Evolutionary conservation across 2,888 invertebrate species (phyloP), one percentile per base, ranked within the genome.

Genomic region (Rotaria socialis): DNA sequence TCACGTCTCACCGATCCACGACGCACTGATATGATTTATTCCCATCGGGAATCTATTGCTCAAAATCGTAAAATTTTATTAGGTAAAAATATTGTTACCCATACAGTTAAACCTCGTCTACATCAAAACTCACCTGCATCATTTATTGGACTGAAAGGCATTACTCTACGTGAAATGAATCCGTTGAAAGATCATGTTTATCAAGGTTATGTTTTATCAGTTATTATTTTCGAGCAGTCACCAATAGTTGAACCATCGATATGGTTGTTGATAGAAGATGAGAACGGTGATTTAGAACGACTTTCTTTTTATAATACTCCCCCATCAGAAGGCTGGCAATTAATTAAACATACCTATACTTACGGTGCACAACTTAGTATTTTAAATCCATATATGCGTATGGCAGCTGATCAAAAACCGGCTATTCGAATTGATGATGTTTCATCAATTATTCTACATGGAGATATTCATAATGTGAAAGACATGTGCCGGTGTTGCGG

Each of bases 341-440:
- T 56, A 24, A 85, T 85, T 43, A 60, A 41, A 58, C 19, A 60
- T 24, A 58, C 55, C 16, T 85, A 56, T 43, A 56, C 22, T 24
- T 41, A 56, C 56, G 85, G 85, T 41, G 43, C 58, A 41, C 41
- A 43, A 58, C 19, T 85, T 43, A 58, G 43, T 11, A 56, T 85
- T 58, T 14, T 85, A n/a, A 85, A 85, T 85, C 85, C 85, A n/a
- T 85, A 85, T n/a, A 85, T 85, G 55, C 55, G 85, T 24, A 56
- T 56, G 19, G 60, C 85, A n/a, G 85, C 85, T 60, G 85, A 85
- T 60, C 6, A 43, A 11, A 56, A 85, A 58, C 85, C 85, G 11
- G 58, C 58, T 43, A 85, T 85, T 35, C 56, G 85, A 24, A 60
- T 85, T 7, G 85, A 85, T 41, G 58, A 85, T 58, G 58, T 47